These are phyloP conservation scores for Colletes latitarsis DNA, from an alignment of 1,140 invertebrate species.

Conservation along the genomic window DNA sequence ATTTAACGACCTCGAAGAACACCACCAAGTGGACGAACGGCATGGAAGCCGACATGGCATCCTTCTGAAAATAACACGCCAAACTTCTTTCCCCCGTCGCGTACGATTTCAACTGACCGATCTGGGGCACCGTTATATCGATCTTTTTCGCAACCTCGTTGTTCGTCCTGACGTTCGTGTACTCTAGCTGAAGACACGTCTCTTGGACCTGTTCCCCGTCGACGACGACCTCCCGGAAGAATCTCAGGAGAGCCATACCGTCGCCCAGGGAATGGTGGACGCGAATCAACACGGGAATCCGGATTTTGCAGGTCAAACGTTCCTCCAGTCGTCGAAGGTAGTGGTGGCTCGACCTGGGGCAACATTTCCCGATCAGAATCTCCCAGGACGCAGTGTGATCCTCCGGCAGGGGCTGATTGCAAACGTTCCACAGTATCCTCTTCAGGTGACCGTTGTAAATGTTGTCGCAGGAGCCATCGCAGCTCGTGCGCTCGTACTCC, in stretches of 20 bases:
- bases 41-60: constrained; percentile 34
- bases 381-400: constrained; percentile 79
- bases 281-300: constrained; percentile 79
- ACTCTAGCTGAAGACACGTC: constrained; percentile 11
- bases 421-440: constrained; percentile 72
- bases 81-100: not conserved
- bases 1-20: not conserved
- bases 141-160: not conserved
- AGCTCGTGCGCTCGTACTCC: constrained; percentile 63
- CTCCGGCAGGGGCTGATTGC: constrained; percentile 77
- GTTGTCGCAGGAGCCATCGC: constrained; percentile 60
- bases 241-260: constrained; percentile 79
- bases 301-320: constrained; percentile 11
- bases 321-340: constrained; percentile 29
- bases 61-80: not conserved
- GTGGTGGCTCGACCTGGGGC: constrained; percentile 39
- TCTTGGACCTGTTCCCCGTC: constrained; percentile 56
- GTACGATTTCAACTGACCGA: not conserved
- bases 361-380: constrained; percentile 78
- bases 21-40: constrained; percentile 26
- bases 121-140: no score
- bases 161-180: not conserved
- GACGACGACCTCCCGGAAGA: constrained; percentile 78
- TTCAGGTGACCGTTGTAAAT: constrained; percentile 69
- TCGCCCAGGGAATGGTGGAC: constrained; percentile 82